Percentiles rank a stretch among this genome's conserved stretches.
Evolutionary conservation across 1,140 invertebrate species (phyloP).

Genomic region (Galendromus occidentalis): DNA sequence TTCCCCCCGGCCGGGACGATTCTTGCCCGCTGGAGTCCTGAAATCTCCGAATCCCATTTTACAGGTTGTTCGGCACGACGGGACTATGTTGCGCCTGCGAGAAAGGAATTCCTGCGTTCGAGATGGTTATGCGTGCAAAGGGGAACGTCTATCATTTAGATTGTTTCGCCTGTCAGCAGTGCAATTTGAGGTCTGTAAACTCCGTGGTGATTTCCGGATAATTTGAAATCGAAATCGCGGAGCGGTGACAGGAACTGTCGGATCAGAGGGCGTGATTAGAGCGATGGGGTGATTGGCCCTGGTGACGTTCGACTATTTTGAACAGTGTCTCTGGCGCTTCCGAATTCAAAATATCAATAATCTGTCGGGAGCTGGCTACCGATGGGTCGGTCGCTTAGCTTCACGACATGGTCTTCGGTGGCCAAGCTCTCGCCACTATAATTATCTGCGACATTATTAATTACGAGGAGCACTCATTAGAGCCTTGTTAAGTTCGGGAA

Average conservation of each 20-base stretch:
- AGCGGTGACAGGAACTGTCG: neutral
- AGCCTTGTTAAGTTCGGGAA: no score
- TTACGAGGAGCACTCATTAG: no score
- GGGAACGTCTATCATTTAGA: constrained; percentile 86
- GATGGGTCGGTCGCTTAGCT: no score
- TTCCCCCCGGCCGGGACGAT: no score
- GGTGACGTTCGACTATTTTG: neutral
- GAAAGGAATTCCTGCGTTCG: constrained; percentile 83
- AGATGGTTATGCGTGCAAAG: constrained; percentile 89
- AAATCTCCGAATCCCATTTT: no score
- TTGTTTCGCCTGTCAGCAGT: constrained; percentile 87
- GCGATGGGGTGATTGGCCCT: no score
- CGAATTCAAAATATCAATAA: neutral
- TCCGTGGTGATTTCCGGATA: neutral
- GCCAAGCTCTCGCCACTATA: no score
- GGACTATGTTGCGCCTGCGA: constrained; percentile 79
- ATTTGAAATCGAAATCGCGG: neutral
- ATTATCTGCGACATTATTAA: no score
- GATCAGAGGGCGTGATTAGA: no score
- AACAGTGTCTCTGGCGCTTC: neutral
- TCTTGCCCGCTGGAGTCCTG: no score
- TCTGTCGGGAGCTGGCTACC: no score
- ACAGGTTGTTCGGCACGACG: constrained; percentile 68
- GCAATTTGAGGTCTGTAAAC: constrained; percentile 62
- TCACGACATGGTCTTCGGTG: no score